These are phyloP conservation scores for Acanthopagrus latus DNA, from an alignment of 2,797 vertebrate species.

Conservation along the genomic window DNA sequence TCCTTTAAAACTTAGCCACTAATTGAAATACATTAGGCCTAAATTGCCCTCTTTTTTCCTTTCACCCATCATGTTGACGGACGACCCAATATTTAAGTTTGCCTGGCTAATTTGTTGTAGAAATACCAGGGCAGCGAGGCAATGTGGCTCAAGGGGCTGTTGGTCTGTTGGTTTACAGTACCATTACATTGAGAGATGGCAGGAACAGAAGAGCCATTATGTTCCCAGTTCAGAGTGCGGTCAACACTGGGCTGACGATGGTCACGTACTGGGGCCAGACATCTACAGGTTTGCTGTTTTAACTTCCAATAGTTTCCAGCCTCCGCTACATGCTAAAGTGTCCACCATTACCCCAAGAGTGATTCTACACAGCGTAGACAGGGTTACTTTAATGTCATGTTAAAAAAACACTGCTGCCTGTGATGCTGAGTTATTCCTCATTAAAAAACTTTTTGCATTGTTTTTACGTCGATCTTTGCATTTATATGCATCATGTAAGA, in stretches of 20 bases:
- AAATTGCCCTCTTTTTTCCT: slow-evolving; percentile 90
- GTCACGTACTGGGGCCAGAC: slow-evolving; percentile 19
- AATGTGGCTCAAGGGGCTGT: slow-evolving; percentile 74
- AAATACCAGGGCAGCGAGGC: slow-evolving; percentile 71
- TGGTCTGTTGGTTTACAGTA: slow-evolving; percentile 78
- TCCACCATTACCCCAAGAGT: background rate
- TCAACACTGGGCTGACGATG: slow-evolving; percentile 55
- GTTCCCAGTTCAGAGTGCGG: slow-evolving; percentile 75
- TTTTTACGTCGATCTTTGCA: too few relatives aligned
- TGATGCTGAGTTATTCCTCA: background rate
- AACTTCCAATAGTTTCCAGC: slow-evolving; percentile 5
- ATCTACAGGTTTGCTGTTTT: slow-evolving; percentile 9
- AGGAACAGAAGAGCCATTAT: slow-evolving; percentile 82
- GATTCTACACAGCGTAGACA: background rate
- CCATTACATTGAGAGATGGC: slow-evolving; percentile 79
- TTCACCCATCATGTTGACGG: slow-evolving; percentile 92
- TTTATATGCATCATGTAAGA: too few relatives aligned
- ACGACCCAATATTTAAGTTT: slow-evolving; percentile 82
- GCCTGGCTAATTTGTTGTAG: slow-evolving; percentile 79
- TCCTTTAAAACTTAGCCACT: slow-evolving; percentile 83
- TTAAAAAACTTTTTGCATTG: too few relatives aligned
- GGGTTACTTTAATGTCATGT: background rate
- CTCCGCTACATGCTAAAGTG: background rate
- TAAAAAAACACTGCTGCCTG: background rate
- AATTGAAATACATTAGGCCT: slow-evolving; percentile 93